A percentile compares a stretch with the other conserved stretches of the same genome.
phyloP scores from a whole-genome alignment of 2,888 invertebrate genomes.

The Hirtodrosophila confusa region DNA sequence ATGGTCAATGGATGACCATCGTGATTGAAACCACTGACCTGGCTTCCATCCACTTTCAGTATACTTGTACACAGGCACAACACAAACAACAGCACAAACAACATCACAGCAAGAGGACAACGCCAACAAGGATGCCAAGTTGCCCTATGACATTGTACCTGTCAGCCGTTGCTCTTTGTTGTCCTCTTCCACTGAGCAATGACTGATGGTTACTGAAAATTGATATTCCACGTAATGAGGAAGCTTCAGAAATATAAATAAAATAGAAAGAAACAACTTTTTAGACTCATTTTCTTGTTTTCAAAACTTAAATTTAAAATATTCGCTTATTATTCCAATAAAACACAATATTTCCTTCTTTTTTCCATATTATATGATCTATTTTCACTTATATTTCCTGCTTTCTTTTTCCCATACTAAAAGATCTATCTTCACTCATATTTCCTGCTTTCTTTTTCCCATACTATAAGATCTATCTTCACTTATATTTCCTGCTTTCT shows the following conservation, averaged over 20 bases:
- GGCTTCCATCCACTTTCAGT: constrained; percentile 34
- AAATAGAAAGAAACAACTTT: constrained; percentile 3
- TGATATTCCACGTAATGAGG: constrained; percentile 19
- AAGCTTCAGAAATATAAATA: not conserved
- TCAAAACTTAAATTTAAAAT: too few species aligned
- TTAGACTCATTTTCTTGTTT: too few species aligned
- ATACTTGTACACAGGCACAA: constrained; percentile 19
- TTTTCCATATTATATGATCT: too few species aligned
- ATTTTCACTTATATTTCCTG: too few species aligned
- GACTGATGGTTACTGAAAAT: constrained; percentile 14
- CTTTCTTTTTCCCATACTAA: too few species aligned
- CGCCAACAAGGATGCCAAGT: constrained; percentile 20
- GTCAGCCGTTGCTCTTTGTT: constrained; percentile 50
- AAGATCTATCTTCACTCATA: too few species aligned
- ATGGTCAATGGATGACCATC: constrained; percentile 29
- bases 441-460: too few species aligned
- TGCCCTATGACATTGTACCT: constrained; percentile 50
- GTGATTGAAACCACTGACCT: constrained; percentile 39
- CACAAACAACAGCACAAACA: constrained; percentile 33
- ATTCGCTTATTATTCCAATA: too few species aligned
- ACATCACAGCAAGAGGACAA: constrained; percentile 6
- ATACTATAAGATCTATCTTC: too few species aligned
- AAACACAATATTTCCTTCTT: too few species aligned
- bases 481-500: too few species aligned
- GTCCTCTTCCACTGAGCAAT: constrained; percentile 8